A percentile compares a stretch with the other conserved stretches of the same genome.
These are phyloP conservation scores for Serripes groenlandicus DNA, from an alignment of 2,888 invertebrate species.

Conservation along the genomic window DNA sequence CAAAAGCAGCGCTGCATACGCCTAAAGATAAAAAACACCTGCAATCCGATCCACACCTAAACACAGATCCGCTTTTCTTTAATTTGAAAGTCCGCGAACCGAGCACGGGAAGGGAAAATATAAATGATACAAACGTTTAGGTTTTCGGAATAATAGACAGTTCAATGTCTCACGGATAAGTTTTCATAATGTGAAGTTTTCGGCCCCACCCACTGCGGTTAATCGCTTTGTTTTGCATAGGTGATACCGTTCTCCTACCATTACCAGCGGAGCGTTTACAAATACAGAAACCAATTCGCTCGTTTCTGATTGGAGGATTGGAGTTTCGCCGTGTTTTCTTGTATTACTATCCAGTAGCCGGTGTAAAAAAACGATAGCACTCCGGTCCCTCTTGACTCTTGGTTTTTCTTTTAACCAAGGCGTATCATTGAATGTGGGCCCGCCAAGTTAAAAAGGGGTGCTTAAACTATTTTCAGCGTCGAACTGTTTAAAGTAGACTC, in stretches of 20 bases:
- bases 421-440: too few relatives aligned
- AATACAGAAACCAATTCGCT: slow-evolving; percentile 52
- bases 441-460: too few relatives aligned
- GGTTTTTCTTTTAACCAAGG: neutral
- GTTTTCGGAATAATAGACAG: slow-evolving; percentile 67
- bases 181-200: slow-evolving; percentile 67
- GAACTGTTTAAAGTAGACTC: too few relatives aligned
- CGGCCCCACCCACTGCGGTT: slow-evolving; percentile 60
- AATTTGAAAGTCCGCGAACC: slow-evolving; percentile 57
- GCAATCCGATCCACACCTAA: slow-evolving; percentile 58
- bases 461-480: too few relatives aligned
- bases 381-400: slow-evolving; percentile 2
- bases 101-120: slow-evolving; percentile 65
- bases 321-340: slow-evolving; percentile 40
- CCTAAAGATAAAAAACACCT: slow-evolving; percentile 34
- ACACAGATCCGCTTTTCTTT: slow-evolving; percentile 62
- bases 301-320: slow-evolving; percentile 53
- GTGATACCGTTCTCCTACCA: slow-evolving; percentile 48
- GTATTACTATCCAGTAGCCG: slow-evolving; percentile 39
- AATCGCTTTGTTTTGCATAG: slow-evolving; percentile 66
- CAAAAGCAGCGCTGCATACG: slow-evolving; percentile 33
- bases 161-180: slow-evolving; percentile 68
- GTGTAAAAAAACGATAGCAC: slow-evolving; percentile 7
- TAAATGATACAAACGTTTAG: slow-evolving; percentile 64
- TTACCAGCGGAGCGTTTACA: slow-evolving; percentile 59